These are phyloP conservation scores for Pristis pectinata DNA, from an alignment of 2,797 vertebrate species.

Conservation along the genomic window DNA sequence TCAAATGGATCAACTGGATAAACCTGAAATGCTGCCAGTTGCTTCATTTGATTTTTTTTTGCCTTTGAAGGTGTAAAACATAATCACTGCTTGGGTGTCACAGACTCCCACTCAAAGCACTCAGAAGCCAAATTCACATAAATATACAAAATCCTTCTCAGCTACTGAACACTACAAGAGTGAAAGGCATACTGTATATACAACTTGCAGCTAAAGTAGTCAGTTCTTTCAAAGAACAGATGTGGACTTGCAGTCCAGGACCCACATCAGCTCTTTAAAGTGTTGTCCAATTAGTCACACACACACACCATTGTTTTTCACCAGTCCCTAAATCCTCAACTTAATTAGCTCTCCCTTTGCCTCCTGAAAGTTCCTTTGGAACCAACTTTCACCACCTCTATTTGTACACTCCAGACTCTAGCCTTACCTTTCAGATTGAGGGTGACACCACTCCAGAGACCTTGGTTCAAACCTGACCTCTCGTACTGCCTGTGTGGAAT, in stretches of 20 bases:
- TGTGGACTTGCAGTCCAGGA: neutral
- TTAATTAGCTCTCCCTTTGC: neutral
- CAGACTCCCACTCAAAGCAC: neutral
- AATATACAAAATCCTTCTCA: neutral
- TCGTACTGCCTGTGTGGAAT: no score
- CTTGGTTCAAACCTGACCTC: no score
- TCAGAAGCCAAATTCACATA: neutral
- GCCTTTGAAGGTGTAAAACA: neutral
- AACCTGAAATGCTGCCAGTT: neutral
- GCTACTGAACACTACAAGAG: neutral
- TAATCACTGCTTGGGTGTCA: neutral
- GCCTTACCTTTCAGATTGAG: no score
- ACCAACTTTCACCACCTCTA: neutral
- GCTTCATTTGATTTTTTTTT: neutral
- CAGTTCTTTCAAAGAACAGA: neutral
- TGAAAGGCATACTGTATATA: neutral
- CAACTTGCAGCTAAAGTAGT: neutral
- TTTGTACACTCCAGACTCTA: no score
- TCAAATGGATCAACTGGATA: neutral
- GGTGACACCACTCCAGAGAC: no score
- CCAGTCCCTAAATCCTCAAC: neutral
- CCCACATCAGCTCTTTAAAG: neutral
- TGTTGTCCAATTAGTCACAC: neutral
- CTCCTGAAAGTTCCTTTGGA: neutral
- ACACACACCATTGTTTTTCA: no score